Evolutionary conservation across 2,888 invertebrate genomes (phyloP), one percentile per base, ranked within the genome.

Genomic region (Athalia circularis): DNA sequence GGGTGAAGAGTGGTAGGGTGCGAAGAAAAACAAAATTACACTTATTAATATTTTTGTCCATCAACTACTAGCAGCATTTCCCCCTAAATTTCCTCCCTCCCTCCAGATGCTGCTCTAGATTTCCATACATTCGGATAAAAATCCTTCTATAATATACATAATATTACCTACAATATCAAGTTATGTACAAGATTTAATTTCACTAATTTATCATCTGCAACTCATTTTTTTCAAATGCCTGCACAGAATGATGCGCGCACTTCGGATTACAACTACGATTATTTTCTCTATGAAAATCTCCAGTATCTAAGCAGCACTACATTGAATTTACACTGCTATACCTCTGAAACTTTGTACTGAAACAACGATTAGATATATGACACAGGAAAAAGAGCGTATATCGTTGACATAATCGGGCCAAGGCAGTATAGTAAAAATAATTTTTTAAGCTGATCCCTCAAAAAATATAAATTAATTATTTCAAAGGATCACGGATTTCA

Each of bases 1-100:
- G 72, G 72, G 62, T 57, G 65, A 68, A 74, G 65, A 62, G 54
- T 64, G 52, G 77, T 64, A 70, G 62, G 52, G 64, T 72, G 70
- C 64, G 52, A 62, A 70, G 50, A 54, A 54, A 59, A 29, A 54
- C 62, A 52, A 67, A 15, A 9, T 65, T 43, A 61, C 61, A 15
- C 64, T 74, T 65, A 48, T 65, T 65, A 47, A 62, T 65, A 13
- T 75, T 70, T 54, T 50, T 47, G n/a, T 57, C 9, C 47, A 47
- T 57, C 70, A 54, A 75, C 75, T 75, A 75, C 62, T 75, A 50
- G 13, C 47, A 15, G 57, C 11, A 9, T 5, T 72, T 72, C 62
- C 8, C 13, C 15, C 6, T 47, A n/a, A 15, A 47, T 59, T 45
- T 45, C 47, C 13, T 48, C 9, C 13, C 59, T 45, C 57, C 15